Conservation (phyloP, 2,113 vertebrate species). For the Egretta garzetta region DNA sequence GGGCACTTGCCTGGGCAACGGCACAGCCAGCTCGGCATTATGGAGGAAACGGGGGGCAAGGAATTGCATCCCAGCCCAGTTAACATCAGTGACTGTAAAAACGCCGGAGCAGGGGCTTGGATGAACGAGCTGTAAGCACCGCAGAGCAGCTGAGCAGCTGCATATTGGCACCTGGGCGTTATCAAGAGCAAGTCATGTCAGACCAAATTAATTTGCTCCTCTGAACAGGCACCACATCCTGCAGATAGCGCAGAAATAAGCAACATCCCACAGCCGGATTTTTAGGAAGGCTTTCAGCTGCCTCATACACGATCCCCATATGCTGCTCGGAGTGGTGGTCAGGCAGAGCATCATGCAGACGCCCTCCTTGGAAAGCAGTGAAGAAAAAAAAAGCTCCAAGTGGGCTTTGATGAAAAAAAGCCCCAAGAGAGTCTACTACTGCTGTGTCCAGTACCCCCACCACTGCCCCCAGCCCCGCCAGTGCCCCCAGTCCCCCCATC, state of each 20-base stretch:
- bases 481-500: neutral
- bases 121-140: accelerated
- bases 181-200: neutral
- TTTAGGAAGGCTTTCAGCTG: neutral
- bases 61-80: neutral
- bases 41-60: neutral
- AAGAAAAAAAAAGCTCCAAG: too few species aligned
- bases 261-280: neutral
- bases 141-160: neutral
- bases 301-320: neutral
- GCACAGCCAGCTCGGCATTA: accelerated
- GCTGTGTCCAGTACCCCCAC: neutral
- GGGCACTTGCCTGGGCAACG: neutral
- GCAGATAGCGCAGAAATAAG: neutral
- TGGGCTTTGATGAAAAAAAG: neutral
- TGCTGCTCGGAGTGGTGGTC: neutral
- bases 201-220: neutral
- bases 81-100: accelerated
- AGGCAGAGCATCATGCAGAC: neutral
- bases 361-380: neutral
- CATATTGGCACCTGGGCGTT: neutral
- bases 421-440: neutral
- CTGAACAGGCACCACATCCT: neutral
- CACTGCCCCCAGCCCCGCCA: neutral
- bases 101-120: accelerated